Evolutionary conservation across 2,797 vertebrate species (phyloP).

Genomic region (Paramormyrops hopkinsi): DNA sequence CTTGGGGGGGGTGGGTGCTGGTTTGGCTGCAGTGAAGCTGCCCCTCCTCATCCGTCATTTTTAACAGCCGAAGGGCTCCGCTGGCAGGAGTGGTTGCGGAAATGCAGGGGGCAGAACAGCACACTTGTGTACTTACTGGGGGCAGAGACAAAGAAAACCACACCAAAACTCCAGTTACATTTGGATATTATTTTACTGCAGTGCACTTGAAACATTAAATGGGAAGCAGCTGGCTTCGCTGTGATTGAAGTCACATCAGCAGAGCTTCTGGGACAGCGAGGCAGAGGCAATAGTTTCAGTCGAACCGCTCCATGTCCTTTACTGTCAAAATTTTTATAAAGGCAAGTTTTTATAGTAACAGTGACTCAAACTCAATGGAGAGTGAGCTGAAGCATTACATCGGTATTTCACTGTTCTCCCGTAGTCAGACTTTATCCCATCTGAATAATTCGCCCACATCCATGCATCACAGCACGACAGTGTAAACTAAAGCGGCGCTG

Average conservation of each 20-base stretch:
- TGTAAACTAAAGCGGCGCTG: neutral
- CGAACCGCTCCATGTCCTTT: constrained; percentile 4
- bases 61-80: neutral
- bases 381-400: neutral
- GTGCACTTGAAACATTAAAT: constrained; percentile 11
- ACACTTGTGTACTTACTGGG: neutral
- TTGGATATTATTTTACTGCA: constrained; percentile 24
- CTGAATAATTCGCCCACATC: neutral
- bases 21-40: neutral
- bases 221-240: constrained; percentile 8
- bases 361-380: neutral
- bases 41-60: neutral
- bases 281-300: neutral
- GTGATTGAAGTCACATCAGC: constrained; percentile 19
- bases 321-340: constrained; percentile 7
- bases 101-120: neutral
- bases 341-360: constrained; percentile 12
- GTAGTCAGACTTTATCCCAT: neutral
- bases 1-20: neutral
- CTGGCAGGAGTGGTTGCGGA: neutral
- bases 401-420: neutral
- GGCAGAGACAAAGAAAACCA: neutral
- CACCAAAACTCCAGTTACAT: constrained; percentile 7
- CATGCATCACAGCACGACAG: neutral
- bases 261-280: neutral